Evolutionary conservation across 2,888 invertebrate genomes (phyloP), one percentile per base, ranked within the genome.

Genomic region (Ormyrus rosae): DNA sequence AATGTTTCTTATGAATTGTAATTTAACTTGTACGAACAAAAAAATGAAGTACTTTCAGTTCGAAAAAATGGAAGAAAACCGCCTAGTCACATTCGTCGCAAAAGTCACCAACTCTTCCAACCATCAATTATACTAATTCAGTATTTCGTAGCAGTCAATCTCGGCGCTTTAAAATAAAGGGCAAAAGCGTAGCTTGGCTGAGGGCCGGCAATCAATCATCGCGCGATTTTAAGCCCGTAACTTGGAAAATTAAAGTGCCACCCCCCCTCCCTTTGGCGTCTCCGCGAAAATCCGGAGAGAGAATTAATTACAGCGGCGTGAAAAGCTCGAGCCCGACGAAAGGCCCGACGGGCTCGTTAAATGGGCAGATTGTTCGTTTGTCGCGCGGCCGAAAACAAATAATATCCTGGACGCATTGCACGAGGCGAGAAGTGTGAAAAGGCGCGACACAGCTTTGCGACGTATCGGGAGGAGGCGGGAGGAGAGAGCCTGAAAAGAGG

Each of bases 341-440:
- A 53, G 4, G n/a, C 50, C 51, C 73, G 72, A 71, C 68, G 69
- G 64, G 75, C 81, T 82, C 81, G 77, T 80, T 81, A 83, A 83
- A 85, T 85, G 84, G 84, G 84, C 82, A 87, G 87, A 87, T 86
- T 87, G 86, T 89, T 89, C 86, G 88, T 89, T 89, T 87, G 87
- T 86, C 86, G 86, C 84, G 86, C 84, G 84, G 83, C 85, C 87
- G 88, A 87, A 88, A 89, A 90, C 89, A 90, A 90, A 90, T 88
- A 89, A 89, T 89, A 90, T 89, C 89, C 88, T 87, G 88, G 82
- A 85, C 87, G 87, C 88, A 86, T 89, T 87, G 86, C 85, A 86
- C 67, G 79, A 81, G 76, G 82, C 64, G 77, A 79, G 74, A 80
- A 77, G 73, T 56, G 56, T 56, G 84, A 75, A 85, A 82, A 80